Base-by-base conservation (phyloP, 2,888 invertebrate species). In the Sepioteuthis lessoniana region DNA sequence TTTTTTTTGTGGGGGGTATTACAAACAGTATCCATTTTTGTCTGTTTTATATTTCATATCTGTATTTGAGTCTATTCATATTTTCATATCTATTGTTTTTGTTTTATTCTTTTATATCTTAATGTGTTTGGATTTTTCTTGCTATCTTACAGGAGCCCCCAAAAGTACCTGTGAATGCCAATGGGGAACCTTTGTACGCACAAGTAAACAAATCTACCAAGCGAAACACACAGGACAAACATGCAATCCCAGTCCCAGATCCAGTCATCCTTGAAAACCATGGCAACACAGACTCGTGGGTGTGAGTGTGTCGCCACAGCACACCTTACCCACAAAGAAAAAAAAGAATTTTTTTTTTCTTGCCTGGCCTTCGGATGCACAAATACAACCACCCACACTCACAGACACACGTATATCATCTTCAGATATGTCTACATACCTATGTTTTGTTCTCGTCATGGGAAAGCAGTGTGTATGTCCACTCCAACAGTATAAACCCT, bases 201-300 rank as follows among this genome's bases (percentile, higher is more conserved):
- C 96, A 96, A 94, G 97, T 97, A 93, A 96, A 97, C 95, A 97
- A 96, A 94, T 94, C 95, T 60, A 95, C 95, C 93, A 96, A 96
- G 90, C 95, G 96, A 91, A 37, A 91, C n/a, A 38, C 91, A 28
- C 91, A 91, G 28, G 91, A 91, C 13, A 91, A 25, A 35, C 94
- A 91, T 31, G 90, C 25, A 13, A 91, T 38, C 13, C 91, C 38
- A 31, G 46, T 46, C 38, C 38, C 93, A 94, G 93, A 35, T 94
- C 95, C 94, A 94, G 95, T 90, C 91, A 94, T 94, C 94, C 94
- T 94, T 76, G 95, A 95, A 31, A 95, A 94, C 35, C 96, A 95
- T 90, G 96, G 96, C 42, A 96, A 96, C 76, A 96, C 96, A 13
- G 97, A 96, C 94, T 96, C 96, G n/a, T 97, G 96, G 97, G 97